These are phyloP conservation scores for Vollenhovia emeryi DNA, from an alignment of 1,140 invertebrate species.

Conservation along the genomic window DNA sequence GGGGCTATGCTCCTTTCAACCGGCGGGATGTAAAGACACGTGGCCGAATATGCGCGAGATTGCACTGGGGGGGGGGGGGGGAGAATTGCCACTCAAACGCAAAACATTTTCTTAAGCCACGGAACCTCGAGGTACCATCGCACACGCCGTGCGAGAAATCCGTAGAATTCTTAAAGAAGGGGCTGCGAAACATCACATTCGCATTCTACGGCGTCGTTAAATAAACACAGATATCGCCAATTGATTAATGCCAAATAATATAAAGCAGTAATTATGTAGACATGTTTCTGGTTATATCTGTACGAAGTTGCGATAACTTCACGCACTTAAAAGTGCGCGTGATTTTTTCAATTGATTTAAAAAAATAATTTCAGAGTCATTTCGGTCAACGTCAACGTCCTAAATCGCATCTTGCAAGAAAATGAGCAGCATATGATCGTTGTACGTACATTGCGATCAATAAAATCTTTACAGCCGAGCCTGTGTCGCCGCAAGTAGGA, in stretches of 20 bases:
- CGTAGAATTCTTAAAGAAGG: neutral
- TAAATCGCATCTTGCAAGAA: conserved; percentile 34
- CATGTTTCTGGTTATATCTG: neutral
- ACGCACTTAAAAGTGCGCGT: neutral
- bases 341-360: no score
- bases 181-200: neutral
- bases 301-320: neutral
- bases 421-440: conserved; percentile 25
- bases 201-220: neutral
- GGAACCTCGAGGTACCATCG: neutral
- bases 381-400: conserved; percentile 13
- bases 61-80: neutral
- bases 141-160: neutral
- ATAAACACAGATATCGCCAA: neutral
- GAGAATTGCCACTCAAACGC: neutral
- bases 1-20: neutral
- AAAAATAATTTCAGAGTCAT: neutral
- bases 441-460: conserved; percentile 56
- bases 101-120: neutral
- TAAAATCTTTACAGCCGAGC: conserved; percentile 50
- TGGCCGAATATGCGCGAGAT: conserved; percentile 5
- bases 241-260: neutral
- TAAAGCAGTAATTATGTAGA: neutral
- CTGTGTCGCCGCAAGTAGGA: conserved; percentile 4
- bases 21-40: neutral